Base-by-base conservation (phyloP, 2,888 invertebrate genomes). In the Agrilus mali region DNA sequence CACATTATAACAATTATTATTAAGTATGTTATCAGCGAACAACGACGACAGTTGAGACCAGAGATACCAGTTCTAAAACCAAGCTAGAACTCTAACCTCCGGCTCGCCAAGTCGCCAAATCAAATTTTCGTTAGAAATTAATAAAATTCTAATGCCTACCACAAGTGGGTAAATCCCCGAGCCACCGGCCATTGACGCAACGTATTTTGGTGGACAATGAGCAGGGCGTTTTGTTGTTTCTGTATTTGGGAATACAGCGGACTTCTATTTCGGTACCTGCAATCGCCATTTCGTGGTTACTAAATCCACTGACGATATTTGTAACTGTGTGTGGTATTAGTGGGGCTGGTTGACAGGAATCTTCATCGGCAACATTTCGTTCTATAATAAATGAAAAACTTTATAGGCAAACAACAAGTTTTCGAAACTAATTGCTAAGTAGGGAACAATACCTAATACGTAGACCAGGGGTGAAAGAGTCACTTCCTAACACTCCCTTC, bases 111-210 rank as follows among this genome's bases (percentile, higher is more conserved):
- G n/a, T n/a, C n/a, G n/a, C n/a, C n/a, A n/a, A n/a, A n/a, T n/a
- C n/a, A n/a, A 34, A 37, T 20, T 2, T n/a, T 17, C 16, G 31
- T 10, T 7, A 40, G 1, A 3, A 36, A 13, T 17, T 14, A 35
- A 27, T 22, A 42, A 35, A 10, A 7, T 36, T 40, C 13, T 44
- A 37, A 34, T 34, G 53, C 56, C 55, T 57, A 68, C 69, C 64
- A 50, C 68, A 68, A 49, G 52, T 55, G 6, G 68, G 68, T 33
- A 58, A 47, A 35, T 67, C 67, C 22, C 67, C 69, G 37, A 59
- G 52, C 69, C 69, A 69, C 42, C 53, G 51, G 6, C 67, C 67
- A 20, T 55, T 57, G 10, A 57, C 50, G 46, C 69, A 69, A 39
- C 56, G 56, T 38, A 68, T 50, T 41, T 56, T 58, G 14, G 57